Conservation (phyloP, 2,113 vertebrate species). For the Entelurus aequoreus region DNA sequence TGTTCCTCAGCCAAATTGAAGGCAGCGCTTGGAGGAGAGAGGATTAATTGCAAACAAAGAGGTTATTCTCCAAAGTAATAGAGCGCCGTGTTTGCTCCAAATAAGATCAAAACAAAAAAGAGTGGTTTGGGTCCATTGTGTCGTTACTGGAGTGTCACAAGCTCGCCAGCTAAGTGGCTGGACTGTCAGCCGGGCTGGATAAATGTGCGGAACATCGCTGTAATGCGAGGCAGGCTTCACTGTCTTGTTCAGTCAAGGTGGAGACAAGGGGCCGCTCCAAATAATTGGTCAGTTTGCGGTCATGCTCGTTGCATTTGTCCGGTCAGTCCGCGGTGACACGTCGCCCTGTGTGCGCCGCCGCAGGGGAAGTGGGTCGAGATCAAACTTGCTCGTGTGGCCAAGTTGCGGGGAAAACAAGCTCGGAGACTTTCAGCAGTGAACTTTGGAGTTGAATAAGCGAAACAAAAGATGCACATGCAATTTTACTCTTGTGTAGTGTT, state of each 20-base stretch:
- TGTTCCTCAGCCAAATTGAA: slow-evolving; percentile 65
- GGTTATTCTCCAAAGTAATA: slow-evolving; percentile 68
- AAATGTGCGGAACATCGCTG: slow-evolving; percentile 31
- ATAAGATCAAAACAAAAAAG: slow-evolving; percentile 17
- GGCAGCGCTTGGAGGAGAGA: slow-evolving; percentile 58
- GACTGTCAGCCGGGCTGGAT: slow-evolving; percentile 26
- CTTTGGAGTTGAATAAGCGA: slow-evolving; percentile 17
- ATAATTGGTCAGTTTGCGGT: slow-evolving; percentile 54
- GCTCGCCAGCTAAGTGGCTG: neutral
- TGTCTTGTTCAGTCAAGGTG: slow-evolving; percentile 60
- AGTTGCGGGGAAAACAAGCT: neutral
- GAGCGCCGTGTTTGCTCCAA: slow-evolving; percentile 44
- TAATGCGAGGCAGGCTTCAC: slow-evolving; percentile 30
- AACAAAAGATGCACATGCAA: slow-evolving; percentile 21
- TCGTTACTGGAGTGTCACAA: slow-evolving; percentile 24
- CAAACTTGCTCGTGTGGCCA: slow-evolving; percentile 48
- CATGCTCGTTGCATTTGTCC: slow-evolving; percentile 49
- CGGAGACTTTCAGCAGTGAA: neutral
- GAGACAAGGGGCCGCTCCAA: slow-evolving; percentile 34
- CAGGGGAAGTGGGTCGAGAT: slow-evolving; percentile 64
- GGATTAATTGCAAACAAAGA: slow-evolving; percentile 70
- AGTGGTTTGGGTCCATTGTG: slow-evolving; percentile 9
- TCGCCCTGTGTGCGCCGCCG: slow-evolving; percentile 37
- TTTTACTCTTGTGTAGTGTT: neutral
- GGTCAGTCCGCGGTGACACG: slow-evolving; percentile 47